phyloP scores from a whole-genome alignment of 2,888 invertebrate species.

The Ophioninae sp. region DNA sequence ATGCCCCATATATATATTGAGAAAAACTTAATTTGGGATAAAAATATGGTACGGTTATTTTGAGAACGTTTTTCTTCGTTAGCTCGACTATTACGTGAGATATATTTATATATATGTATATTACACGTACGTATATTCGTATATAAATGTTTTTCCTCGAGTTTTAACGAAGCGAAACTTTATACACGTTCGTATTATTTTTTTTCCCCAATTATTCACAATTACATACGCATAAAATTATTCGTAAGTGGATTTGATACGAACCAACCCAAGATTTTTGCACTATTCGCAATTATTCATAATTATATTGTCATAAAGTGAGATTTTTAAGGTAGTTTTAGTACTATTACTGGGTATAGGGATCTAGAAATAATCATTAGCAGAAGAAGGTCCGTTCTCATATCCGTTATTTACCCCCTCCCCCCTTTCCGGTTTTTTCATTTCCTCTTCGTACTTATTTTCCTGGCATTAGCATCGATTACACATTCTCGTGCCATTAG shows the following conservation, averaged over 20 bases:
- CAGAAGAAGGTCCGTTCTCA: background rate
- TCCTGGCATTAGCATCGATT: slow-evolving; percentile 9
- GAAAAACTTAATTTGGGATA: too few relatives aligned
- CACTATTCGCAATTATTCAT: slow-evolving; percentile 8
- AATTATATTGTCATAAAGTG: slow-evolving; percentile 4
- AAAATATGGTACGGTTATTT: too few relatives aligned
- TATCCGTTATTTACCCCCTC: background rate
- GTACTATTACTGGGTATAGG: background rate
- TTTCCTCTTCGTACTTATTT: background rate
- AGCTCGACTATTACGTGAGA: too few relatives aligned
- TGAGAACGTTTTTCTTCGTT: too few relatives aligned
- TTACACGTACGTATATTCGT: too few relatives aligned
- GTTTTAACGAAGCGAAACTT: slow-evolving; percentile 13
- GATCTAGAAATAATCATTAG: slow-evolving; percentile 9
- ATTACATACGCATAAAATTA: slow-evolving; percentile 7
- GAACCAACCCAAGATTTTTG: background rate
- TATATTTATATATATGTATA: too few relatives aligned
- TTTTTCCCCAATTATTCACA: background rate
- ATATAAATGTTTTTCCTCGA: too few relatives aligned
- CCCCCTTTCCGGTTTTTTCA: too few relatives aligned
- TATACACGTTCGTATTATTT: background rate
- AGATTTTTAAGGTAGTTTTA: background rate
- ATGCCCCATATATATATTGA: too few relatives aligned
- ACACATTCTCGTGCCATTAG: slow-evolving; percentile 8
- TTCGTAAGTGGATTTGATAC: slow-evolving; percentile 1